Evolutionary conservation across 2,113 vertebrate species (phyloP).

Genomic region (Colistium nudipinnis): DNA sequence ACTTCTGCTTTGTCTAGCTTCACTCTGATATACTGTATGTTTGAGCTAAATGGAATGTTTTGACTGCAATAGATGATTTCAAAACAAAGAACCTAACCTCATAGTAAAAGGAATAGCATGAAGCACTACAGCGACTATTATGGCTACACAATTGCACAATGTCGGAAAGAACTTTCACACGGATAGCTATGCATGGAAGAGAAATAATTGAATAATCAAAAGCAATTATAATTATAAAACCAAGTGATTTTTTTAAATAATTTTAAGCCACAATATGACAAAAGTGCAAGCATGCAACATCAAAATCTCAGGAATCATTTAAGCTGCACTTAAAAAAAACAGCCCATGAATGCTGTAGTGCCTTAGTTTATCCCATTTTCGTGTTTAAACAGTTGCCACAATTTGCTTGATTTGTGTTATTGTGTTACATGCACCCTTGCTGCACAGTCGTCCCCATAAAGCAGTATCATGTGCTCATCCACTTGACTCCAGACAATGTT

Average conservation of each 20-base stretch:
- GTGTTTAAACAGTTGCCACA: background rate
- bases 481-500: slow-evolving; percentile 42
- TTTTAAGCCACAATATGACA: too few species aligned
- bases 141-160: background rate
- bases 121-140: background rate
- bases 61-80: background rate
- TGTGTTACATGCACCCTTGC: background rate
- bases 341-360: background rate
- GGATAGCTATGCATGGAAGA: background rate
- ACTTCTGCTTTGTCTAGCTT: background rate
- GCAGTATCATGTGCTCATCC: slow-evolving; percentile 9
- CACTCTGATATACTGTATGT: background rate
- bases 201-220: background rate
- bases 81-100: background rate
- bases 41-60: background rate
- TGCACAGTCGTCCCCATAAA: background rate
- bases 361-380: background rate
- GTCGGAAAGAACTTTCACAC: background rate
- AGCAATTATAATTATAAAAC: background rate
- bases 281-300: background rate
- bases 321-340: too few species aligned
- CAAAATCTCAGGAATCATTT: too few species aligned
- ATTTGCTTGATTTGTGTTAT: background rate
- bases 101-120: too few species aligned
- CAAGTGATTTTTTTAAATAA: too few species aligned